Evolutionary conservation across 1,140 invertebrate species (phyloP).

Genomic region (Galleria mellonella): DNA sequence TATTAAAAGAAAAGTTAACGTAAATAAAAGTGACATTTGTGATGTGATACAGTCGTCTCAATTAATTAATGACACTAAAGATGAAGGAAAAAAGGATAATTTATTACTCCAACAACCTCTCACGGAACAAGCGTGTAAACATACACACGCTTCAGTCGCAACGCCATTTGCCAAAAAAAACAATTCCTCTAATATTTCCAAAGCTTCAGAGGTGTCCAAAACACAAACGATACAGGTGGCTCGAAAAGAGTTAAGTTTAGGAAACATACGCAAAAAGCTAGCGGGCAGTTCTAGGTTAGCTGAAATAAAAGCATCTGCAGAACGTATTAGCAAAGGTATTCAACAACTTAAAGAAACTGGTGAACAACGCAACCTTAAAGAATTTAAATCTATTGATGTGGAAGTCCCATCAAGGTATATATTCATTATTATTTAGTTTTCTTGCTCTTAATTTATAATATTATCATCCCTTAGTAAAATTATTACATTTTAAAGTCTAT

Average conservation of each 20-base stretch:
- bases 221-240: conserved; percentile 57
- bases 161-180: conserved; percentile 42
- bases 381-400: conserved; percentile 83
- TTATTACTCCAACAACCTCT: no score
- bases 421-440: not conserved
- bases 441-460: no score
- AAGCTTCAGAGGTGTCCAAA: conserved; percentile 25
- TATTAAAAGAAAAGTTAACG: not conserved
- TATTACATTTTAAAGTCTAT: no score
- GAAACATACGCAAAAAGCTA: conserved; percentile 80
- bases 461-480: no score
- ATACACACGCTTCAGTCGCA: not conserved
- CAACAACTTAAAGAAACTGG: conserved; percentile 66
- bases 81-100: not conserved
- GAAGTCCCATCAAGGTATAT: conserved; percentile 82
- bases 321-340: conserved; percentile 75
- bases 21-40: not conserved
- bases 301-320: conserved; percentile 79
- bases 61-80: no score
- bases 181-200: conserved; percentile 37
- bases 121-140: not conserved
- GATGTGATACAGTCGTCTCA: not conserved
- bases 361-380: conserved; percentile 75
- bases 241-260: conserved; percentile 76
- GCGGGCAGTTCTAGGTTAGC: conserved; percentile 78